Conservation (phyloP, 2,888 invertebrate genomes). For the Noctua janthe region DNA sequence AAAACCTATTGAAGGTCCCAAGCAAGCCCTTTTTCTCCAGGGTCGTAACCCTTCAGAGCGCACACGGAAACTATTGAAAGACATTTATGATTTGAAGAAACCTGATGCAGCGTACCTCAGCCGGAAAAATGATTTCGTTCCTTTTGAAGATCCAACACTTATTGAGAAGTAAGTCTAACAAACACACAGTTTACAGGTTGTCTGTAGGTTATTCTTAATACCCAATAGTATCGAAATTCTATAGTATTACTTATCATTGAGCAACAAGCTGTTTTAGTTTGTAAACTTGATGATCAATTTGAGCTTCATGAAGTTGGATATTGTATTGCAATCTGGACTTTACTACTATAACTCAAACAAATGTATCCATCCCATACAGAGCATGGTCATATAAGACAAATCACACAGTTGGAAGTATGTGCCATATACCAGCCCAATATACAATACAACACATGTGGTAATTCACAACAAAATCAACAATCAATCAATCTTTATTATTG, state of each 20-base stretch:
- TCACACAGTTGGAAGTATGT: neutral
- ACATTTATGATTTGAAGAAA: conserved; percentile 96
- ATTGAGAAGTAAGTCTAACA: conserved; percentile 92
- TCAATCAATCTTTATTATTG: conserved; percentile 1
- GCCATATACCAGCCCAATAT: neutral
- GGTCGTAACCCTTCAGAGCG: conserved; percentile 95
- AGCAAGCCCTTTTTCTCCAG: conserved; percentile 95
- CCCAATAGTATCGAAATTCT: neutral
- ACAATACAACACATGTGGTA: neutral
- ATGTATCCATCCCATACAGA: neutral
- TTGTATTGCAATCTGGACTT: neutral
- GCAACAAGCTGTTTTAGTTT: neutral
- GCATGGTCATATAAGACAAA: neutral
- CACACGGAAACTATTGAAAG: conserved; percentile 94
- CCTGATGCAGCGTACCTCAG: conserved; percentile 94
- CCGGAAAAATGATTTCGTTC: conserved; percentile 96
- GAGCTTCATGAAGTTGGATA: neutral
- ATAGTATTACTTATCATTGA: neutral
- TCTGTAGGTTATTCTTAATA: neutral
- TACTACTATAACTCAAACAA: neutral
- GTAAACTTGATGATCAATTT: neutral
- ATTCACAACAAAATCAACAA: neutral
- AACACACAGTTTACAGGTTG: neutral
- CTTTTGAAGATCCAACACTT: conserved; percentile 97
- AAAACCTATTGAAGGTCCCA: conserved; percentile 96